Conservation (phyloP, 2,113 vertebrate species). For the Trachemys scripta region DNA sequence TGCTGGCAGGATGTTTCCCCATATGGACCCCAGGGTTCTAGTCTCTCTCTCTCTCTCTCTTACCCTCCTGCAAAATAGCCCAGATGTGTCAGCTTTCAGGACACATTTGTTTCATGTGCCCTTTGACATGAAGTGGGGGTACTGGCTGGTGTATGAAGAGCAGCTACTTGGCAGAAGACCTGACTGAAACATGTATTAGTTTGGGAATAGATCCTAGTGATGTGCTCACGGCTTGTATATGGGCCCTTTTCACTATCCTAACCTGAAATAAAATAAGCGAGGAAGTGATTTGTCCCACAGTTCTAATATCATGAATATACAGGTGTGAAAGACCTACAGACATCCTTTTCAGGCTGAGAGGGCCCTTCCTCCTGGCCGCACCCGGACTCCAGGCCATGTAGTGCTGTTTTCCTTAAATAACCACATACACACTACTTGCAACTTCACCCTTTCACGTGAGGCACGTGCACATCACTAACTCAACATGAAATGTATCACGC, state of each 20-base stretch:
- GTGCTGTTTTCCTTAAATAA: background rate
- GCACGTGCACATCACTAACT: background rate
- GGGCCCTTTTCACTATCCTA: background rate
- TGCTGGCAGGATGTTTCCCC: background rate
- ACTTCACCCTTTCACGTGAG: background rate
- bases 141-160: background rate
- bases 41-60: background rate
- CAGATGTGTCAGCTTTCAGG: background rate
- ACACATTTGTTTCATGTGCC: background rate
- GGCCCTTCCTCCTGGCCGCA: background rate
- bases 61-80: background rate
- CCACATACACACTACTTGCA: background rate
- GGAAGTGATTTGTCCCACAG: background rate
- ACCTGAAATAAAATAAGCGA: background rate
- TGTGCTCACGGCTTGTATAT: background rate
- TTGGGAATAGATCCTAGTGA: background rate
- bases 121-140: background rate
- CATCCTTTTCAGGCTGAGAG: background rate
- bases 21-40: background rate
- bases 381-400: background rate
- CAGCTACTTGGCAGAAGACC: background rate
- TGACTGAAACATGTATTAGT: background rate
- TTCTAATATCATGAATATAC: background rate
- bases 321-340: background rate
- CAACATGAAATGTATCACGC: background rate